Percentiles rank a stretch among this genome's conserved stretches.
phyloP scores from a whole-genome alignment of 2,888 invertebrate genomes.

The Odontocolon sp. region DNA sequence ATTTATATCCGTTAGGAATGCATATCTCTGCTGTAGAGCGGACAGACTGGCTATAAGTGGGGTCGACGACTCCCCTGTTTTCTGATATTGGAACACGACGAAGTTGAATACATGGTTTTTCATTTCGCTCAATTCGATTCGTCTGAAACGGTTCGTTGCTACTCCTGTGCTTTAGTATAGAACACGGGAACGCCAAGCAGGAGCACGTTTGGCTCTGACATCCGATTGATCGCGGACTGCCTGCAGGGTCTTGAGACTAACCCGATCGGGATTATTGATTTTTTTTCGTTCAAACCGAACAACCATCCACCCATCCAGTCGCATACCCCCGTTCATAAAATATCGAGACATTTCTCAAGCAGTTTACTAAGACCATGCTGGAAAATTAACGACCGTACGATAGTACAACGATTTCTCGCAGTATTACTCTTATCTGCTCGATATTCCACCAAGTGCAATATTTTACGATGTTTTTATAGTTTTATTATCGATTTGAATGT shows the following conservation, averaged over 20 bases:
- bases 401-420: slow-evolving; percentile 8
- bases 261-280: slow-evolving; percentile 60
- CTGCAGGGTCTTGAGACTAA: slow-evolving; percentile 48
- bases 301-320: slow-evolving; percentile 4
- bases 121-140: slow-evolving; percentile 50
- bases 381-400: slow-evolving; percentile 27
- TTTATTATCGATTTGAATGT: too few relatives aligned
- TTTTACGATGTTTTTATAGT: neutral
- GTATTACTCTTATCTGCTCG: slow-evolving; percentile 10
- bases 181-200: slow-evolving; percentile 37
- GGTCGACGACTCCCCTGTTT: slow-evolving; percentile 45
- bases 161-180: slow-evolving; percentile 31
- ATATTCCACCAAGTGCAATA: neutral
- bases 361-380: slow-evolving; percentile 28
- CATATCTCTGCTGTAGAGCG: neutral
- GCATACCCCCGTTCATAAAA: slow-evolving; percentile 27
- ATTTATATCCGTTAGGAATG: neutral
- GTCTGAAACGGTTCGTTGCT: slow-evolving; percentile 30
- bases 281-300: slow-evolving; percentile 16
- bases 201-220: slow-evolving; percentile 60
- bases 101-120: slow-evolving; percentile 54
- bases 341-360: slow-evolving; percentile 43
- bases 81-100: slow-evolving; percentile 53
- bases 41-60: slow-evolving; percentile 30
- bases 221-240: slow-evolving; percentile 57